Percentiles rank a stretch among this genome's conserved stretches.
Evolutionary conservation across 1,140 invertebrate species (phyloP).

Genomic region (Aplysia californica): DNA sequence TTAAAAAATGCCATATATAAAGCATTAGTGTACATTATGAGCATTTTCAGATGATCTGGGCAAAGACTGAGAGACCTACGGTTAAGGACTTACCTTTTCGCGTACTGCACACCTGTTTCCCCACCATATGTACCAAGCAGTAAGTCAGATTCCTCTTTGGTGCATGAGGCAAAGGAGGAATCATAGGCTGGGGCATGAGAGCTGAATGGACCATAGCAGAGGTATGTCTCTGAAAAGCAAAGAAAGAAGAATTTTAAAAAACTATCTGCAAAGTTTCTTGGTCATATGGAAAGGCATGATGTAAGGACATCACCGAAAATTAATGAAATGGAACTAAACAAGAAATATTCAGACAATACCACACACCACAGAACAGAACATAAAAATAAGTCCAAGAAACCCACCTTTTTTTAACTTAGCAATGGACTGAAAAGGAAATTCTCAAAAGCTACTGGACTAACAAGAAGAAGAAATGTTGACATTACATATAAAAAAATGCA

Average conservation of each 20-base stretch:
- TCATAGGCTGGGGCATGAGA: constrained; percentile 96
- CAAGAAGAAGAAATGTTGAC: not conserved
- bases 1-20: too few relatives aligned
- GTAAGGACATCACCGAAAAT: too few relatives aligned
- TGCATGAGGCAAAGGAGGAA: constrained; percentile 93
- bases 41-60: not conserved
- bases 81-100: constrained; percentile 70
- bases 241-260: not conserved
- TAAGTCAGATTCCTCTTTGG: constrained; percentile 92
- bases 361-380: too few relatives aligned
- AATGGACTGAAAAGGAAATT: not conserved
- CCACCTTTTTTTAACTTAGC: too few relatives aligned
- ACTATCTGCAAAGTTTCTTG: not conserved
- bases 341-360: too few relatives aligned
- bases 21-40: not conserved
- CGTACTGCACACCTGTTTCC: constrained; percentile 88
- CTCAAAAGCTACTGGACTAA: not conserved
- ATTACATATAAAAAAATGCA: too few relatives aligned
- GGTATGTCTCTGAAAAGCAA: constrained; percentile 78
- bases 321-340: too few relatives aligned
- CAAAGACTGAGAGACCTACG: too few relatives aligned
- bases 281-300: too few relatives aligned
- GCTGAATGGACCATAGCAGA: constrained; percentile 94
- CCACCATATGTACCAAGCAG: constrained; percentile 92
- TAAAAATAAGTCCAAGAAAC: too few relatives aligned